Evolutionary conservation across 92 coral and sea anemone species (phyloP).

Genomic region (Micromussa lordhowensis): DNA sequence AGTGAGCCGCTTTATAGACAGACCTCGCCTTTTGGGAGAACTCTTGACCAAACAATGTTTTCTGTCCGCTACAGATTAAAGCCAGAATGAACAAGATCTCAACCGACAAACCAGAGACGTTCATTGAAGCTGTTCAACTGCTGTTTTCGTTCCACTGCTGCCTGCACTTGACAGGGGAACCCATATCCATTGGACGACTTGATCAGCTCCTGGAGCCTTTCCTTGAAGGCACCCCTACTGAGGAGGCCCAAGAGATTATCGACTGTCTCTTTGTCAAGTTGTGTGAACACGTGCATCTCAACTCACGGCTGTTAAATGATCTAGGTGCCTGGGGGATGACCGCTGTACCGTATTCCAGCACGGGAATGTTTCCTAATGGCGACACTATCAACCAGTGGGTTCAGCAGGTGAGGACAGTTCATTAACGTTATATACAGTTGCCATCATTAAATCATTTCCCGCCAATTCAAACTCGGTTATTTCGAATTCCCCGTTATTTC

Average conservation of each 20-base stretch:
- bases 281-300: slow-evolving; percentile 80
- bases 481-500: too few species aligned
- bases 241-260: slow-evolving; percentile 84
- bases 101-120: slow-evolving; percentile 71
- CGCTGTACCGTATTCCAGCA: slow-evolving; percentile 76
- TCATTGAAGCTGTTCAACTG: slow-evolving; percentile 83
- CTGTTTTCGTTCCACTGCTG: slow-evolving; percentile 80
- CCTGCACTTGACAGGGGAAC: slow-evolving; percentile 81
- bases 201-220: slow-evolving; percentile 80
- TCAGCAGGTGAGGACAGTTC: slow-evolving; percentile 68
- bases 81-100: slow-evolving; percentile 68
- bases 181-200: slow-evolving; percentile 79
- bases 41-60: too few species aligned
- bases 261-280: slow-evolving; percentile 86
- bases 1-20: too few species aligned
- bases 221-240: slow-evolving; percentile 39
- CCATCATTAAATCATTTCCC: neutral
- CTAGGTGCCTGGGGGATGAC: slow-evolving; percentile 72
- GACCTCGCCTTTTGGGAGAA: too few species aligned
- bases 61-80: slow-evolving; percentile 20
- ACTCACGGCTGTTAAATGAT: slow-evolving; percentile 65
- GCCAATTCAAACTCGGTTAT: too few species aligned
- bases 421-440: neutral
- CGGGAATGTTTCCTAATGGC: slow-evolving; percentile 83
- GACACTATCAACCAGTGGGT: slow-evolving; percentile 91